Base-by-base conservation (phyloP, 1,140 invertebrate genomes). In the Cyrtorhinus lividipennis region DNA sequence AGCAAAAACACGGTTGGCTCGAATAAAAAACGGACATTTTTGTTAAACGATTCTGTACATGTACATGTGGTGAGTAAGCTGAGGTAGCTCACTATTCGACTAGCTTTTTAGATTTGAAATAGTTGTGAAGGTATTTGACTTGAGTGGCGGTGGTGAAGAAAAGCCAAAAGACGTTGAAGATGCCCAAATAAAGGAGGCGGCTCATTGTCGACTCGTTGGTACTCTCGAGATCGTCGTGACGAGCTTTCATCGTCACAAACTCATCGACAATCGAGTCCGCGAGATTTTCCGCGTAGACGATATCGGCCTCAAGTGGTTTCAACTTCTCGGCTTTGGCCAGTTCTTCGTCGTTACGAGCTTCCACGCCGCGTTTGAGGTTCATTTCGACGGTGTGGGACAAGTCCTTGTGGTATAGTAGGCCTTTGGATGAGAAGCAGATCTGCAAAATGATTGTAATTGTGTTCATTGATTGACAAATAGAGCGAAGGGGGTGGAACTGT, bases 131-230 rank as follows among this genome's bases (percentile, higher is more conserved):
- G n/a, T 59, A 59, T n/a, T 27, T 25, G 12, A 59, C 12, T 30
- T 59, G 58, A n/a, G 58, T 13, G 18, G 58, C 58, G 3, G 26
- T 22, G 15, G 27, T 15, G 8, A 8, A 2, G 58, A 59, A 13
- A 23, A 59, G 58, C 58, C 58, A 59, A n/a, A 59, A n/a, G 3
- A 59, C 24, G 24, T 59, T 59, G 58, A 59, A 59, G 3, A 59
- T 30, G 5, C 24, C 58, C 25, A 59, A 23, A 23, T 59, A 59
- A 30, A 59, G 27, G n/a, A 59, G 24, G 2, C 58, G 58, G 26
- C 38, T 30, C 13, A n/a, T 13, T 1, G 58, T 59, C 25, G 58
- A 59, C 25, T 59, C 58, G 58, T 59, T 59, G 1, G 58, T 59
- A 18, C 38, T 22, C 12, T 10, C 38, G 24, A 59, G 24, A 13